Evolutionary conservation across 2,113 vertebrate genomes (phyloP).

Genomic region (Aptenodytes patagonicus): DNA sequence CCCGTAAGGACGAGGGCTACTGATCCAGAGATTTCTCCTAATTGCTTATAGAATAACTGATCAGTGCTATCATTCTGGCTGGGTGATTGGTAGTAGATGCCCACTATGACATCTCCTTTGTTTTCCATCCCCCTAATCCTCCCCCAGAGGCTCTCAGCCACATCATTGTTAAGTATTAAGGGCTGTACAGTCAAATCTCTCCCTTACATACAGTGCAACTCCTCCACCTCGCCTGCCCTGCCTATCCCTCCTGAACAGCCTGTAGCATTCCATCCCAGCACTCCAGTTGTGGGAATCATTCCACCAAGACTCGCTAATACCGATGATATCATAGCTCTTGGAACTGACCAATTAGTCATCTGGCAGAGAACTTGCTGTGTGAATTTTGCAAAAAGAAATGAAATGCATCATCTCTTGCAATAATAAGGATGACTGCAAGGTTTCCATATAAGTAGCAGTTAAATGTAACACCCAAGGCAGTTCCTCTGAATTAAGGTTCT

Average conservation of each 20-base stretch:
- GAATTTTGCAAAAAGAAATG: background rate
- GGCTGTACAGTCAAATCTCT: background rate
- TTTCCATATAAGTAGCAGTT: background rate
- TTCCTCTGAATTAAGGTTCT: background rate
- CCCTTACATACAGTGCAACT: too few relatives aligned
- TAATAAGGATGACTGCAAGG: background rate
- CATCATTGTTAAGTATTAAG: fast-evolving
- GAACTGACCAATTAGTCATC: background rate
- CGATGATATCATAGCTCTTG: background rate
- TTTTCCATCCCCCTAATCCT: background rate
- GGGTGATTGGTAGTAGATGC: fast-evolving
- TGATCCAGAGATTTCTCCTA: background rate
- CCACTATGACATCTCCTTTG: background rate
- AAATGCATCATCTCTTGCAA: background rate
- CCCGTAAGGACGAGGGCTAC: background rate
- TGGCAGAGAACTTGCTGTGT: background rate
- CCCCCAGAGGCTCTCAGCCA: background rate
- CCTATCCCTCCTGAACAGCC: background rate
- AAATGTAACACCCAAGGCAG: background rate
- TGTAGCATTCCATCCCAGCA: background rate
- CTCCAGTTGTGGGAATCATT: background rate
- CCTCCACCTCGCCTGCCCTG: fast-evolving
- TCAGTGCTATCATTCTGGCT: background rate
- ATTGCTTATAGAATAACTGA: background rate
- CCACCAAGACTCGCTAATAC: background rate